Base-by-base conservation (phyloP, 2,888 invertebrate genomes). In the Allophyes oxyacanthae region DNA sequence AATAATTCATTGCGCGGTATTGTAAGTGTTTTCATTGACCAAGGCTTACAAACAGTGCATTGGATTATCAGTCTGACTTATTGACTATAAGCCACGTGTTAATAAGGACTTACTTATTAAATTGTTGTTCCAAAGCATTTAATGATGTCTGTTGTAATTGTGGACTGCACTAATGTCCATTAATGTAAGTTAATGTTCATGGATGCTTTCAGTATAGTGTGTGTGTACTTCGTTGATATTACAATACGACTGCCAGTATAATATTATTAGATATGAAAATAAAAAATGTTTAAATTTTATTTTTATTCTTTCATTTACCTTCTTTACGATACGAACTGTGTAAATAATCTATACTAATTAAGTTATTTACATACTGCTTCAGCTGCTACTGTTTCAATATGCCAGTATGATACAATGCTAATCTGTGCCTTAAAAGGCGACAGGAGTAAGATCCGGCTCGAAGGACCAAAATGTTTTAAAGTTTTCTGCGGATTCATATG, bases 61-160 rank as follows among this genome's bases (percentile, higher is more conserved):
- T 38, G 36, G 32, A 50, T 30, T 41, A 2, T 30, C 20, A 64
- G 57, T 52, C 26, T 48, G 53, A 50, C 49, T 61, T 46, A 54
- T 38, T 54, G 68, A 67, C 64, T 36, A 49, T 7, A 53, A 51
- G 56, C 61, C 53, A 46, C 56, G 51, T 36, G 40, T 57, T 66
- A n/a, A n/a, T n/a, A 49, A 55, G 48, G 54, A 61, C 34, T 75
- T 66, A 55, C 45, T 52, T 64, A 51, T 46, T 52, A 30, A 59
- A 74, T 54, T 68, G 60, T 72, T 72, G 81, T 86, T 83, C 83
- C 83, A 84, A 86, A 86, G 90, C 90, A 89, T 90, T 90, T 89
- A 89, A 67, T 54, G 1, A 41, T 55, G 36, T 63, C 37, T 70
- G 55, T 72, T 63, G 46, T 65, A 38, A 55, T 28, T 2, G 8